Percentiles rank a stretch among this genome's conserved stretches.
Conservation (phyloP, 2,888 invertebrate genomes). For the Tenthredo distinguenda region DNA sequence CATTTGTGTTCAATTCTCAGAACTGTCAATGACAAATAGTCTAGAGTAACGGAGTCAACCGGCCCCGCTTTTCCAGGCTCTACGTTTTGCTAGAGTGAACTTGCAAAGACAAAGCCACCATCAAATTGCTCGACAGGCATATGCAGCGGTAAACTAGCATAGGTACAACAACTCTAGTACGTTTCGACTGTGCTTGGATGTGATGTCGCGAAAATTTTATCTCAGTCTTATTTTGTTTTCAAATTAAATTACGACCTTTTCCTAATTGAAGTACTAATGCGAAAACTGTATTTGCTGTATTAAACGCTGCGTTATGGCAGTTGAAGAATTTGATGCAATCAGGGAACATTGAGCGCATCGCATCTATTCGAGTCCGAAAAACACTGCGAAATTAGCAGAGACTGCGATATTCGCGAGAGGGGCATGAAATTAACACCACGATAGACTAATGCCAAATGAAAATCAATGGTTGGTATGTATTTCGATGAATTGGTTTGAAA, state of each 20-base stretch:
- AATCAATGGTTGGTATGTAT: no score
- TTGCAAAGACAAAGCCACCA: conserved; percentile 13
- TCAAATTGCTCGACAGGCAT: neutral
- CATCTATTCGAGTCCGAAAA: neutral
- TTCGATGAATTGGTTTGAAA: no score
- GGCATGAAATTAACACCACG: no score
- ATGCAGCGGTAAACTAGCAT: neutral
- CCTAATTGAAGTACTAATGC: no score
- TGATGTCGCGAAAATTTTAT: neutral
- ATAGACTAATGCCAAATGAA: no score
- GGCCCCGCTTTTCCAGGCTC: neutral
- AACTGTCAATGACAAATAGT: conserved; percentile 44
- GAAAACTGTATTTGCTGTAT: no score
- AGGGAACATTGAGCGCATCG: neutral
- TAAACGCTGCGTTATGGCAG: no score
- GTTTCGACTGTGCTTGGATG: neutral
- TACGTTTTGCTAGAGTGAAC: neutral
- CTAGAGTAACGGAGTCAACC: neutral
- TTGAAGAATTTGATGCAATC: no score
- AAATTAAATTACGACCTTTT: neutral
- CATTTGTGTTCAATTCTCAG: conserved; percentile 33
- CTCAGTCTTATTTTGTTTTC: neutral
- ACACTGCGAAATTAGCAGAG: no score
- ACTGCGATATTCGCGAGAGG: no score
- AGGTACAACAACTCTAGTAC: neutral